phyloP scores from a whole-genome alignment of 2,113 vertebrate genomes.

The Lipophrys pholis region DNA sequence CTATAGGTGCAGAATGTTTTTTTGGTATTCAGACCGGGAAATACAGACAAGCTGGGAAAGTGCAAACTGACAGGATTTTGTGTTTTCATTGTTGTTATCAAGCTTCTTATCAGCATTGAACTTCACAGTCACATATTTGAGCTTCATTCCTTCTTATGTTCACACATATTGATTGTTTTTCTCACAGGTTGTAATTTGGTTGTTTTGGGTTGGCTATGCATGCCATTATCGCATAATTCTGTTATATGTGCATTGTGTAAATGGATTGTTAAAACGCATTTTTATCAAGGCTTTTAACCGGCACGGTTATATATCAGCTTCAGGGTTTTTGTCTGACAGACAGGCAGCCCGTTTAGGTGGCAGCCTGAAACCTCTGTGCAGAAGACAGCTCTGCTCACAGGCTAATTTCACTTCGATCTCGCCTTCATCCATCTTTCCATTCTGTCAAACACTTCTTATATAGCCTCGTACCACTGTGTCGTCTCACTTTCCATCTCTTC shows the following conservation, averaged over 20 bases:
- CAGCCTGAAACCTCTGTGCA: slow-evolving; percentile 41
- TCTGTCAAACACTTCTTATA: slow-evolving; percentile 64
- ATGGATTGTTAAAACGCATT: slow-evolving; percentile 18
- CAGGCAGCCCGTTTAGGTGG: slow-evolving; percentile 27
- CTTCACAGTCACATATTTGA: too few relatives aligned
- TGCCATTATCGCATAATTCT: not conserved
- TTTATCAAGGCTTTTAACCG: slow-evolving; percentile 28
- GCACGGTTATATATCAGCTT: slow-evolving; percentile 10
- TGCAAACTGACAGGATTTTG: too few relatives aligned
- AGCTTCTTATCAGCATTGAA: too few relatives aligned
- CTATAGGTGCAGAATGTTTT: too few relatives aligned
- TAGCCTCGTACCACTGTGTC: slow-evolving; percentile 33
- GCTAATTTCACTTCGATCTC: slow-evolving; percentile 62
- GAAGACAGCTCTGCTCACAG: slow-evolving; percentile 47
- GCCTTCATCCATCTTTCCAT: slow-evolving; percentile 57
- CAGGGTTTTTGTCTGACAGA: slow-evolving; percentile 31
- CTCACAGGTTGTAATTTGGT: too few relatives aligned
- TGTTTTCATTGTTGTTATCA: too few relatives aligned
- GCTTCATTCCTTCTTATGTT: too few relatives aligned
- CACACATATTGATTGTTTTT: too few relatives aligned
- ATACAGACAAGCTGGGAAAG: too few relatives aligned
- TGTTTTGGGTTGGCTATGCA: too few relatives aligned
- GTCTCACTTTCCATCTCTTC: slow-evolving; percentile 60
- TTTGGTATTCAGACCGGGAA: too few relatives aligned
- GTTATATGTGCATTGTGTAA: not conserved